Base-by-base conservation (phyloP, 2,888 invertebrate genomes). In the Mesorhabditis belari region DNA sequence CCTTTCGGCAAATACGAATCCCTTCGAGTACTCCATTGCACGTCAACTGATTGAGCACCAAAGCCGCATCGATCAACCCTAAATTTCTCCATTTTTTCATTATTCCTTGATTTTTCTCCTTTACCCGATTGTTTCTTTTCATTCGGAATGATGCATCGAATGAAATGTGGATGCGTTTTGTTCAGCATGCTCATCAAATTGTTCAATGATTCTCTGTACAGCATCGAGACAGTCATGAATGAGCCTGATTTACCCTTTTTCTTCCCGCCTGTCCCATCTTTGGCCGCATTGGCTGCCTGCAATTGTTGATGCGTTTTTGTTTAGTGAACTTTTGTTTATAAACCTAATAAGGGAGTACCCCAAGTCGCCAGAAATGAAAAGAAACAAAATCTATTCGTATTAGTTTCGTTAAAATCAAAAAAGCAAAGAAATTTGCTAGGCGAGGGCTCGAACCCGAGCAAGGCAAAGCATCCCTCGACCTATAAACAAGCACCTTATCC, bases 11-110 rank as follows among this genome's bases (percentile, higher is more conserved):
- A 87, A 98, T 98, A 92, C 98, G 94, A 88, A 98, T 98, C 87
- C 98, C 98, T 89, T 99, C 98, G 88, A 98, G 90, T 87, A 98
- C 98, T 92, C 72, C 98, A 89, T 98, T 98, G 90, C 98, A 98
- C 81, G 94, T 95, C 84, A 98, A 88, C 88, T 98, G 98, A 86
- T 98, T 94, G 90, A 98, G 91, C 70, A 98, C 96, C 86, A 98
- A 88, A 83, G 90, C 91, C 77, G 96, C 92, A 85, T 98, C 96
- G 83, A 98, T 94, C 78, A 95, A 86, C 86, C 95, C 92, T 88
- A 64, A 58, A 50, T 17, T 27, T n/a, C 12, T 4, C 5, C 4
- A 50, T 17, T n/a, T 27, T 49, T 60, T 58, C 76, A 24, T 2
- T 5, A 4, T 19, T 25, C n/a, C 44, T 23, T 2, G 3, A 51